Evolutionary conservation across 37 sponge, comb jelly and placozoan species (phyloP).

Genomic region (Geodia barretti): DNA sequence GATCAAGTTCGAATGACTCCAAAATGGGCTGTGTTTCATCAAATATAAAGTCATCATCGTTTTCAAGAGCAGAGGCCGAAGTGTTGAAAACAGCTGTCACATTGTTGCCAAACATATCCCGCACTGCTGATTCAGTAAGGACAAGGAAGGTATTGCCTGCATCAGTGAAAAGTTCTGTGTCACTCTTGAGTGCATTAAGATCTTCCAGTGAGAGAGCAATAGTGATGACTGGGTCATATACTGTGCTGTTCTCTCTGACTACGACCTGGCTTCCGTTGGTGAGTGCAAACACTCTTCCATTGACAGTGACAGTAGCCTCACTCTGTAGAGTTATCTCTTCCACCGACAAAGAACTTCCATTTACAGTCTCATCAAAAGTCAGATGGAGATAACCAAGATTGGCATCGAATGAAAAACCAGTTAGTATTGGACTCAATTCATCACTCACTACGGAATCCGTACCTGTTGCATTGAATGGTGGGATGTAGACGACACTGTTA

Average conservation of each 20-base stretch:
- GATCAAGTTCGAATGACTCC: conserved; percentile 68
- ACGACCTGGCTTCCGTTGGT: conserved; percentile 26
- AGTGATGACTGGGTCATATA: conserved; percentile 19
- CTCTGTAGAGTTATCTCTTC: conserved; percentile 61
- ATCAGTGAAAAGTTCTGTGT: conserved; percentile 45
- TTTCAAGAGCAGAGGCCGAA: conserved; percentile 40
- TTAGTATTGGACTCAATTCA: conserved; percentile 57
- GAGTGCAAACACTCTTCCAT: conserved; percentile 25
- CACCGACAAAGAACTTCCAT: conserved; percentile 46
- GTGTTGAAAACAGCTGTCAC: conserved; percentile 37
- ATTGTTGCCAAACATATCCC: conserved; percentile 70
- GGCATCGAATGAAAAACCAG: conserved; percentile 60
- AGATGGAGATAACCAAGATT: conserved; percentile 61
- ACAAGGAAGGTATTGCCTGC: conserved; percentile 68
- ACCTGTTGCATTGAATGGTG: conserved; percentile 23
- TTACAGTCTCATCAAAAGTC: conserved; percentile 80
- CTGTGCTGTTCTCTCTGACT: background rate
- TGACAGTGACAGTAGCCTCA: conserved; percentile 3
- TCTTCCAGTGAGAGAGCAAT: conserved; percentile 53
- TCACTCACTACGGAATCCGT: conserved; percentile 50
- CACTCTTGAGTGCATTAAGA: conserved; percentile 60
- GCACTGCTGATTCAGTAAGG: conserved; percentile 34
- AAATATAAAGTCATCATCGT: conserved; percentile 1
- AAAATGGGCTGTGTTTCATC: conserved; percentile 74
- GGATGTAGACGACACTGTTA: conserved; percentile 36